Evolutionary conservation across 2,113 vertebrate species (phyloP).

Genomic region (Perccottus glenii): DNA sequence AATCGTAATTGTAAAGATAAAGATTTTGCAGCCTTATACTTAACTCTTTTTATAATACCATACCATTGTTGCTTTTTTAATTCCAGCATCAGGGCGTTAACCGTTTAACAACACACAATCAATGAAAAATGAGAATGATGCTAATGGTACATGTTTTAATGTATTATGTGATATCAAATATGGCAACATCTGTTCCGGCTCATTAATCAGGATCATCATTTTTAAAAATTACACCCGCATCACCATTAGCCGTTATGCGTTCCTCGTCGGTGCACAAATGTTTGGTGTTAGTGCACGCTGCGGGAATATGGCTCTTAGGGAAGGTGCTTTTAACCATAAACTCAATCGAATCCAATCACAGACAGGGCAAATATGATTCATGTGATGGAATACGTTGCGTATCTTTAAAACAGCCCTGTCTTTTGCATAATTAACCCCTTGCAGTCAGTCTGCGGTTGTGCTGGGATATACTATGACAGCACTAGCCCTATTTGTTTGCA

Average conservation of each 20-base stretch:
- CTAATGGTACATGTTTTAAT: constrained; percentile 10
- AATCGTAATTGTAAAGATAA: too few species aligned
- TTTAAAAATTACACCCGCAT: constrained; percentile 8
- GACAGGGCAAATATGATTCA: neutral
- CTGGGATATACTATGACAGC: constrained; percentile 69
- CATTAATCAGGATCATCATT: constrained; percentile 10
- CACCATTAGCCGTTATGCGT: constrained; percentile 5
- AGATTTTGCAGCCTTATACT: too few species aligned
- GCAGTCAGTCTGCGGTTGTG: constrained; percentile 43
- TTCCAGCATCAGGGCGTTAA: neutral
- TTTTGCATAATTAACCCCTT: constrained; percentile 77
- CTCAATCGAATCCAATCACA: neutral
- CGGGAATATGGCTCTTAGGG: neutral
- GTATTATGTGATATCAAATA: constrained; percentile 15
- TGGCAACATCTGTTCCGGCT: constrained; percentile 1
- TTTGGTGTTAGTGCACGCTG: neutral
- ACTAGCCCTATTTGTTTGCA: constrained; percentile 73
- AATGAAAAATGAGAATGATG: constrained; percentile 2
- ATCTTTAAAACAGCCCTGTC: constrained; percentile 29
- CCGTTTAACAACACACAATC: constrained; percentile 3
- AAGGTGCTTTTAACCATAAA: neutral
- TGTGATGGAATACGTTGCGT: neutral
- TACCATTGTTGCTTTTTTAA: neutral
- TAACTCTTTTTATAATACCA: too few species aligned
- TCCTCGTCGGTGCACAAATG: neutral